phyloP scores from a whole-genome alignment of 2,888 invertebrate species.

The Athalia cordata region DNA sequence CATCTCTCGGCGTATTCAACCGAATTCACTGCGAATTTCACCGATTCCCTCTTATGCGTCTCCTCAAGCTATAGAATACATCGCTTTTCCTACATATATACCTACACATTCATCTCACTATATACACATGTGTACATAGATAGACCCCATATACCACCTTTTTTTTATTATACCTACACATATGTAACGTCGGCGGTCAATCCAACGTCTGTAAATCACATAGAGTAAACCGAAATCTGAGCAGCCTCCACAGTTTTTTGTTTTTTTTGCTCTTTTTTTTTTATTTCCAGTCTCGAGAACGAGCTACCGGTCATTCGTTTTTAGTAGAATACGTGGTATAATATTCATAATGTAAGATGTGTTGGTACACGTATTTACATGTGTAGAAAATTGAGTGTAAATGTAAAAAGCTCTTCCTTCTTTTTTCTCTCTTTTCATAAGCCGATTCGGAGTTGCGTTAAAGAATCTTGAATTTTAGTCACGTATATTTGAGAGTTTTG shows the following conservation, averaged over 20 bases:
- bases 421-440: too few species aligned
- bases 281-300: background rate
- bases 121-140: background rate
- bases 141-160: background rate
- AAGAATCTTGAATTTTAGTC: too few species aligned
- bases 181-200: background rate
- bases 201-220: background rate
- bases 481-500: too few species aligned
- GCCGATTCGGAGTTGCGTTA: too few species aligned
- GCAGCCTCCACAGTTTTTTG: background rate
- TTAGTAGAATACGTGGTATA: too few species aligned
- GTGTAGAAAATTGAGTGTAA: too few species aligned
- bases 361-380: too few species aligned
- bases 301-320: too few species aligned
- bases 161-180: background rate
- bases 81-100: background rate
- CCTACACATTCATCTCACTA: background rate
- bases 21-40: conserved; percentile 58
- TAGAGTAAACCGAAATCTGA: too few species aligned
- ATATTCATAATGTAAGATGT: too few species aligned
- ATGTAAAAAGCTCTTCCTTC: too few species aligned
- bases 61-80: conserved; percentile 18
- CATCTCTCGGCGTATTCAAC: conserved; percentile 62
- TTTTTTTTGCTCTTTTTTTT: background rate
- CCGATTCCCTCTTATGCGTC: conserved; percentile 3